Conservation (phyloP, 1,140 invertebrate genomes). For the Chrysopa pallens region DNA sequence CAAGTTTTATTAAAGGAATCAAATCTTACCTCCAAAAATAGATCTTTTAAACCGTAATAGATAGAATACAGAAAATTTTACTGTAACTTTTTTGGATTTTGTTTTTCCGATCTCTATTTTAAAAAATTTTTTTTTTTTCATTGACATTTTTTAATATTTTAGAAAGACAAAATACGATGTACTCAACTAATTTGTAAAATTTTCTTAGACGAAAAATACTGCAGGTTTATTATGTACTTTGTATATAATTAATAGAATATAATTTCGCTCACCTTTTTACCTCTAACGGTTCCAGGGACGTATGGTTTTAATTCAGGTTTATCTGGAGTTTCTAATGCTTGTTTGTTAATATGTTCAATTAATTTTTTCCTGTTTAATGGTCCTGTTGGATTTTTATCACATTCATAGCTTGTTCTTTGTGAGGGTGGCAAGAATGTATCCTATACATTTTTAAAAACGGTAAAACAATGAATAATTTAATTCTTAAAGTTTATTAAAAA, state of each 20-base stretch:
- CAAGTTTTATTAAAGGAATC: too few relatives aligned
- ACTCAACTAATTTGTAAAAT: too few relatives aligned
- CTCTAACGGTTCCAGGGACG: conserved; percentile 71
- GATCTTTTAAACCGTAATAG: too few relatives aligned
- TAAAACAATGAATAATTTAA: not conserved
- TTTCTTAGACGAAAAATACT: too few relatives aligned
- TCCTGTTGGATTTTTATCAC: conserved; percentile 85
- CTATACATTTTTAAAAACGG: conserved; percentile 32
- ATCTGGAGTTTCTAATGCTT: conserved; percentile 93
- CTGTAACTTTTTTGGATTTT: too few relatives aligned
- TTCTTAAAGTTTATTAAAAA: not conserved
- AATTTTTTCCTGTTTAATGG: conserved; percentile 91
- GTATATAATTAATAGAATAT: not conserved
- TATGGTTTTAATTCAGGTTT: conserved; percentile 90
- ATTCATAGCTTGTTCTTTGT: conserved; percentile 90
- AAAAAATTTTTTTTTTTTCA: not conserved
- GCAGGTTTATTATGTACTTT: too few relatives aligned
- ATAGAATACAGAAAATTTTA: too few relatives aligned
- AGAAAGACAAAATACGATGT: not conserved
- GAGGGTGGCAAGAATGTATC: conserved; percentile 91
- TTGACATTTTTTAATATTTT: not conserved
- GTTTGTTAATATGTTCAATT: conserved; percentile 94
- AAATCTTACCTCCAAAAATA: too few relatives aligned
- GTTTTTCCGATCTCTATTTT: too few relatives aligned
- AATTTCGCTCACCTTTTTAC: conserved; percentile 56